Evolutionary conservation across 1,140 invertebrate genomes (phyloP).

Genomic region (Apocrypta bakeri): DNA sequence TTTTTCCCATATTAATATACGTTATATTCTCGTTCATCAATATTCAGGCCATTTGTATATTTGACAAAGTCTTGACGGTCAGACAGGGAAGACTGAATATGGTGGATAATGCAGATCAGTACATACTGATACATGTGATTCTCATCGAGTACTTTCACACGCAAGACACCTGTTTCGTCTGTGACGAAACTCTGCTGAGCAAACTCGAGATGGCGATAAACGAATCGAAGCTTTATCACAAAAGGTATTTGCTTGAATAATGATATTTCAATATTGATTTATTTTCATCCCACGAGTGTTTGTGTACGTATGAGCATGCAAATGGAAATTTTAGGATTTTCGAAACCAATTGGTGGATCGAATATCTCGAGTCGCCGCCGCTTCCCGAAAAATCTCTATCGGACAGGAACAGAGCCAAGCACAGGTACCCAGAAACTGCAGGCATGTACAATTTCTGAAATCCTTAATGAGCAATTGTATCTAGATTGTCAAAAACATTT

Average conservation of each 20-base stretch:
- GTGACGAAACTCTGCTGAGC: slow-evolving; percentile 53
- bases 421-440: slow-evolving; percentile 57
- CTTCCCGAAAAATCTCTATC: slow-evolving; percentile 47
- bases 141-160: slow-evolving; percentile 62
- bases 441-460: background rate
- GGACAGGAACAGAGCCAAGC: slow-evolving; percentile 56
- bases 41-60: slow-evolving; percentile 61
- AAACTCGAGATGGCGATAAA: slow-evolving; percentile 57
- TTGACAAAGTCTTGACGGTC: slow-evolving; percentile 53
- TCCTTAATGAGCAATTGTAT: too few relatives aligned
- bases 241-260: slow-evolving; percentile 55
- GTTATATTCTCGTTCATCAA: too few relatives aligned
- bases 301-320: too few relatives aligned
- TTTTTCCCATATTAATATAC: too few relatives aligned
- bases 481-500: too few relatives aligned
- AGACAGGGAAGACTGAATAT: slow-evolving; percentile 62
- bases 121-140: slow-evolving; percentile 62
- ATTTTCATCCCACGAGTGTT: too few relatives aligned
- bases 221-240: slow-evolving; percentile 54
- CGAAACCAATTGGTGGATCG: slow-evolving; percentile 58
- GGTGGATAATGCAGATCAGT: slow-evolving; percentile 65
- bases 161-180: slow-evolving; percentile 55
- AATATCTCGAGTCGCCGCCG: slow-evolving; percentile 51
- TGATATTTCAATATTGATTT: too few relatives aligned
- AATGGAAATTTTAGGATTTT: slow-evolving; percentile 55